Evolutionary conservation across 2,888 invertebrate species (phyloP), one percentile per base, ranked within the genome.

Genomic region (Amiota minor): DNA sequence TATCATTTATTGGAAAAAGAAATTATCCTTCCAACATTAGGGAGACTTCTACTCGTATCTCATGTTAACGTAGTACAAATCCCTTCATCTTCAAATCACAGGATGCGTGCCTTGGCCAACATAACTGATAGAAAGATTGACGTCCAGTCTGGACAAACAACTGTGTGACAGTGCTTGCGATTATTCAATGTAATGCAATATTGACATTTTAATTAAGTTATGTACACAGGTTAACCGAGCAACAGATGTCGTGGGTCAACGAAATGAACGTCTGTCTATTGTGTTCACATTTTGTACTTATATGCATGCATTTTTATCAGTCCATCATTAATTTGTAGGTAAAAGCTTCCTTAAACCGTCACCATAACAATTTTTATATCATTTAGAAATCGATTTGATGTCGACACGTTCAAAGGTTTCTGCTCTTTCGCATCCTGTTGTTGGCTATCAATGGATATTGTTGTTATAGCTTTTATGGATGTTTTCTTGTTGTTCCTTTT

Each of bases 161-260:
- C 35, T 35, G 35, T 35, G 6, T 4, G n/a, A n/a, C n/a, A n/a
- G n/a, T n/a, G n/a, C n/a, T n/a, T 20, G 4, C 62, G 14, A 62
- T 62, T 35, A 62, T 12, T 62, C 62, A 62, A 10, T 45, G 62
- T 62, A 45, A n/a, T 62, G 8, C 35, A 62, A 12, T 18, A 62
- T 45, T 62, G 62, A 62, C 62, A 62, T 62, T 23, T 62, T 62
- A 62, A 62, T 45, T 62, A 62, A 62, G 62, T 14, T 62, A 45
- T 62, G 62, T 45, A 45, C 45, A 45, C 8, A 35, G 4, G 6
- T 35, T 35, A 8, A 35, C 45, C 14, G 23, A 12, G 35, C 35
- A 35, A 35, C 35, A 35, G 10, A 45, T 23, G 62, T n/a, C 45
- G 62, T 11, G 62, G 62, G 45, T 45, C 62, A 62, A 62, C 23